These are phyloP conservation scores for Arvicanthis niloticus DNA, from an alignment of 2,113 vertebrate species.

Conservation along the genomic window DNA sequence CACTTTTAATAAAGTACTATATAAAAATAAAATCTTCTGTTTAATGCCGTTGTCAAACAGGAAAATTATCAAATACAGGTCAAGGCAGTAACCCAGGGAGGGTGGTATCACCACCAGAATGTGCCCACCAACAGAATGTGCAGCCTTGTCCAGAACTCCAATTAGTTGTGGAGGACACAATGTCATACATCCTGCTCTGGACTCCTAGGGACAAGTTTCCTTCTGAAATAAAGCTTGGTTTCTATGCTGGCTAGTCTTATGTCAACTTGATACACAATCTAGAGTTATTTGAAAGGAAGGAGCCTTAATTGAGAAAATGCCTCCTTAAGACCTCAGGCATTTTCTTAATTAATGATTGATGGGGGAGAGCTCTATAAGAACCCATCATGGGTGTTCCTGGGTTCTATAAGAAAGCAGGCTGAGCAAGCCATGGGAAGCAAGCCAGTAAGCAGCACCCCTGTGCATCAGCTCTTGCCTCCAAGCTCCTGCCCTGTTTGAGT, in stretches of 20 bases:
- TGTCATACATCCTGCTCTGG: neutral
- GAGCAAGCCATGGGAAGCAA: neutral
- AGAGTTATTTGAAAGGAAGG: neutral
- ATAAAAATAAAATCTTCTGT: neutral
- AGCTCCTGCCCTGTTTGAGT: neutral
- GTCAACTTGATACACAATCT: neutral
- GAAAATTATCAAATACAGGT: neutral
- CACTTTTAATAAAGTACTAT: conserved; percentile 49
- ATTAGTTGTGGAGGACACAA: neutral
- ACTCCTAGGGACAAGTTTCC: neutral
- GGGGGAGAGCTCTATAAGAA: neutral
- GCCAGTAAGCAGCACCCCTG: neutral
- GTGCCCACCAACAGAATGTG: neutral
- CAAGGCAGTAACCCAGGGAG: neutral
- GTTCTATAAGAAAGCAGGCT: neutral
- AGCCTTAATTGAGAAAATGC: neutral
- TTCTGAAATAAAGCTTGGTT: neutral
- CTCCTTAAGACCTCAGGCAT: neutral
- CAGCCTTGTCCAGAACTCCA: neutral
- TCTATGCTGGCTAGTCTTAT: neutral
- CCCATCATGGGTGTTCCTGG: neutral
- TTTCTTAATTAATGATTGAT: neutral
- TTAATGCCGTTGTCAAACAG: neutral
- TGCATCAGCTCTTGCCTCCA: neutral
- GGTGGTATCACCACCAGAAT: conserved; percentile 22